Evolutionary conservation across 2,888 invertebrate species (phyloP).

Genomic region (Celastrina argiolus): DNA sequence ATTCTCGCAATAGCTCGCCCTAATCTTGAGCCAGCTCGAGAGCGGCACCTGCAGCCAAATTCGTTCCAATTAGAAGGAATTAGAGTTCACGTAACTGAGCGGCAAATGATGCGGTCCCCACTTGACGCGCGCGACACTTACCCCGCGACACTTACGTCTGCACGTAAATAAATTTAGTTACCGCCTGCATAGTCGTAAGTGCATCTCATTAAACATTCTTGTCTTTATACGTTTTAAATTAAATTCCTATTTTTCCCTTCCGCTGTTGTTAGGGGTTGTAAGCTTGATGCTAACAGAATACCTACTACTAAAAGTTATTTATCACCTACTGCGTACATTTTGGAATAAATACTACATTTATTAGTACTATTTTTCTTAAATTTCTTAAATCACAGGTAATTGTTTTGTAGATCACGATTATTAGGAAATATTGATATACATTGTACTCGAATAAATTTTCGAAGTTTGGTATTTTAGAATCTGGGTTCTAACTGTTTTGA

Average conservation of each 20-base stretch:
- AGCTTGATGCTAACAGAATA: background rate
- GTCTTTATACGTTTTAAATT: slow-evolving; percentile 43
- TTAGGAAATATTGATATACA: no score
- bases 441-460: no score
- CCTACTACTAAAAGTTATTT: background rate
- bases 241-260: slow-evolving; percentile 6
- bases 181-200: slow-evolving; percentile 61
- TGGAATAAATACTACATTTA: no score
- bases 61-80: slow-evolving; percentile 76
- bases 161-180: slow-evolving; percentile 70
- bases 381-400: no score
- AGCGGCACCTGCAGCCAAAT: slow-evolving; percentile 77
- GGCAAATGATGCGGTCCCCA: slow-evolving; percentile 76
- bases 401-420: no score
- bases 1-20: slow-evolving; percentile 71
- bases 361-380: no score
- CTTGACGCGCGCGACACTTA: slow-evolving; percentile 66
- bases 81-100: slow-evolving; percentile 73
- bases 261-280: background rate
- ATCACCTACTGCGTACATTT: background rate
- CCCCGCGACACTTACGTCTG: no score
- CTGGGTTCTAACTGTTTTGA: no score
- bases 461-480: no score
- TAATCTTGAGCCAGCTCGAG: slow-evolving; percentile 76
- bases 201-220: slow-evolving; percentile 72